A percentile compares a stretch with the other conserved stretches of the same genome.
Evolutionary conservation across 64 coral and sea anemone genomes (phyloP).

Genomic region (Porites australiensis): DNA sequence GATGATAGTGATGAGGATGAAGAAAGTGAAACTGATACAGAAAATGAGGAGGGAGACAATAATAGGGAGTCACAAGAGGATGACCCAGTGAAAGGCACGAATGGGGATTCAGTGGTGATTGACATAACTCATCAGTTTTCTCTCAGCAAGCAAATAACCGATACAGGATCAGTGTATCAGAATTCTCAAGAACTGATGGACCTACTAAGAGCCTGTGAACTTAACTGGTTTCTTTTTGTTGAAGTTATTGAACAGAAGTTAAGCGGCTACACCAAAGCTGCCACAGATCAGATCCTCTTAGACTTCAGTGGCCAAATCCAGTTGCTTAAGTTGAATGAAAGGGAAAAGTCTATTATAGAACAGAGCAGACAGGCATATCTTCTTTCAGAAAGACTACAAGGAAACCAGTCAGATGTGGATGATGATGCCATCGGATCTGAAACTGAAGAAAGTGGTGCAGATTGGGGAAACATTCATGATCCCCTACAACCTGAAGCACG

Average conservation of each 20-base stretch:
- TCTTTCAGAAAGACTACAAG: slow-evolving; percentile 2
- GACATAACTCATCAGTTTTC: slow-evolving; percentile 25
- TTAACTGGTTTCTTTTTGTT: slow-evolving; percentile 64
- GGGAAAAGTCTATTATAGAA: slow-evolving; percentile 15
- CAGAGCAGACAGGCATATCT: slow-evolving; percentile 63
- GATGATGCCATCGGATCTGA: slow-evolving; percentile 23
- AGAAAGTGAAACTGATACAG: slow-evolving; percentile 72
- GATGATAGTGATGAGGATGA: slow-evolving; percentile 35
- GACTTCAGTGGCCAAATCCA: slow-evolving; percentile 48
- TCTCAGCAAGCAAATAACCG: slow-evolving; percentile 24
- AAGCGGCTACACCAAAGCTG: background rate
- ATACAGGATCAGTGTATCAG: slow-evolving; percentile 10
- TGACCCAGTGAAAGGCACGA: background rate
- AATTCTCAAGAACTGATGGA: slow-evolving; percentile 52
- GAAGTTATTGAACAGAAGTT: slow-evolving; percentile 48
- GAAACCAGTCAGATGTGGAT: slow-evolving; percentile 33
- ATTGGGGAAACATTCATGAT: slow-evolving; percentile 53
- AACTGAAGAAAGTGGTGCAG: slow-evolving; percentile 29
- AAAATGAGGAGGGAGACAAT: slow-evolving; percentile 36
- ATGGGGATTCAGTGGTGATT: background rate
- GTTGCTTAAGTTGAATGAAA: slow-evolving; percentile 3
- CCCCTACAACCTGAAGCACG: slow-evolving; percentile 41
- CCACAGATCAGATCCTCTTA: slow-evolving; percentile 42
- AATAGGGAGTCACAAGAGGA: background rate
- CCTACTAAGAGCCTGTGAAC: slow-evolving; percentile 25